These are phyloP conservation scores for Phrynosoma blainvillii DNA, from an alignment of 2,113 vertebrate species.

Conservation along the genomic window DNA sequence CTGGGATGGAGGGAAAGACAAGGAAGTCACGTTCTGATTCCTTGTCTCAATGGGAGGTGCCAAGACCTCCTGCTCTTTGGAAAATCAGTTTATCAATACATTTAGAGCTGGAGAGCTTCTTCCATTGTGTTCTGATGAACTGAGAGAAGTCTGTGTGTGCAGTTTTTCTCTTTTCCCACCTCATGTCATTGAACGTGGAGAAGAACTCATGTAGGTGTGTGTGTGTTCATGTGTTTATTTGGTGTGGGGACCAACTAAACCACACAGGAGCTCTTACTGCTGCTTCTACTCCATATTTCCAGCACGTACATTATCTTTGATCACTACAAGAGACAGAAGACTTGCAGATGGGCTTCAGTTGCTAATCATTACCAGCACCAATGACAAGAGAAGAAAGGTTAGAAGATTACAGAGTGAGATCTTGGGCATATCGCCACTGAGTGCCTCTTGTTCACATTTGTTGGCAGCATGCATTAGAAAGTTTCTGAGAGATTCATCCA, in stretches of 20 bases:
- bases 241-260: neutral
- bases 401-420: no score
- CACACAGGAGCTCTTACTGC: neutral
- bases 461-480: neutral
- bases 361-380: no score
- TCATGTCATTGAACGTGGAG: neutral
- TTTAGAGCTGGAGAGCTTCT: neutral
- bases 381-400: no score
- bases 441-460: neutral
- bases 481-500: no score
- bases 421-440: neutral
- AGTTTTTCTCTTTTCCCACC: neutral
- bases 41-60: neutral
- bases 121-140: neutral
- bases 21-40: neutral
- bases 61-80: neutral
- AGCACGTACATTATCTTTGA: accelerated
- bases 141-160: neutral
- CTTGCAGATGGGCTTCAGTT: no score
- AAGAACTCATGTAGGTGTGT: neutral
- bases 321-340: neutral
- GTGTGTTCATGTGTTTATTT: neutral
- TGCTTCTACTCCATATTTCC: accelerated
- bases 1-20: accelerated
- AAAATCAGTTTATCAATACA: neutral